Evolutionary conservation across 2,113 vertebrate species (phyloP).

Genomic region (Theristicus caerulescens): DNA sequence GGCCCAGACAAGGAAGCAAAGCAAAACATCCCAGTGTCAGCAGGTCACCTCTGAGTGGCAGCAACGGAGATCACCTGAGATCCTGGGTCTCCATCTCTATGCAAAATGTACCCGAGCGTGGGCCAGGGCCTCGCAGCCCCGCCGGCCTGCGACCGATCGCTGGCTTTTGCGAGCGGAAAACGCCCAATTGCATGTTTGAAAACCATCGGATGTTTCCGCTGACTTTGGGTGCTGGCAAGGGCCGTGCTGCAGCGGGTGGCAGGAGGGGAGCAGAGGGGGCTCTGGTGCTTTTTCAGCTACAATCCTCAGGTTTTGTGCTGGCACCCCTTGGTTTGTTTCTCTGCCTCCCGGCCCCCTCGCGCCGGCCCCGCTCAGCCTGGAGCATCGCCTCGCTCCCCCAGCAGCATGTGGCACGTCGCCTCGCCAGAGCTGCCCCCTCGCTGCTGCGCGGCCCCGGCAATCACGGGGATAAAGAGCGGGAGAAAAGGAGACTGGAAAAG

Average conservation of each 20-base stretch:
- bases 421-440: neutral
- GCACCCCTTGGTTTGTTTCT: no score
- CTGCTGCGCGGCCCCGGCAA: accelerated
- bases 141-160: accelerated
- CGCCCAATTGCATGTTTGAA: neutral
- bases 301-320: neutral
- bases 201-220: accelerated
- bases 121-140: neutral
- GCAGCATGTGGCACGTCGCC: neutral
- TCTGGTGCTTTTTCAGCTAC: neutral
- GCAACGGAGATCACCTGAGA: neutral
- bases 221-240: neutral
- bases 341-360: neutral
- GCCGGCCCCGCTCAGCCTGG: neutral
- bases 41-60: accelerated
- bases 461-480: accelerated
- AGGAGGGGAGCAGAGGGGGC: neutral
- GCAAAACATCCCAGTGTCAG: neutral
- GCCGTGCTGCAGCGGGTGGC: neutral
- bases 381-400: neutral
- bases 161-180: neutral
- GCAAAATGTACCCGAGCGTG: neutral
- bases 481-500: neutral
- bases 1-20: neutral
- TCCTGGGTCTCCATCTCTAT: accelerated